These are phyloP conservation scores for Lathamus discolor DNA, from an alignment of 2,113 vertebrate species.

Conservation along the genomic window DNA sequence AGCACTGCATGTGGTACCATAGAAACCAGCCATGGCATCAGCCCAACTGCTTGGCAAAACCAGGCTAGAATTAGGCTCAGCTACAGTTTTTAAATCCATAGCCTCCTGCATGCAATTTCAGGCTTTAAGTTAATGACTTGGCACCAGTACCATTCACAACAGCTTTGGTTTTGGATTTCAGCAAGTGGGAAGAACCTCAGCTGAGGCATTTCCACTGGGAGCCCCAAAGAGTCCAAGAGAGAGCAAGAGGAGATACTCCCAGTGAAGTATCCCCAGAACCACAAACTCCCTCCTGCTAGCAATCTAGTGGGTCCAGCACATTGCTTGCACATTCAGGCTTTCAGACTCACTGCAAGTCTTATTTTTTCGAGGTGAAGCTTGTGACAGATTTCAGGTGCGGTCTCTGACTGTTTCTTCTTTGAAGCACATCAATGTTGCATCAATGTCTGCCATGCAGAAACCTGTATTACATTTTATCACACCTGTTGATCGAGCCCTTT, in stretches of 20 bases:
- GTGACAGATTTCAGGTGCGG: background rate
- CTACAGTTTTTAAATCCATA: background rate
- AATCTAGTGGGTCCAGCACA: background rate
- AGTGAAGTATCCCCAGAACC: background rate
- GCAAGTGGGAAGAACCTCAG: background rate
- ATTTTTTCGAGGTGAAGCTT: background rate
- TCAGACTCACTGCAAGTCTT: background rate
- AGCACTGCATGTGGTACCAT: background rate
- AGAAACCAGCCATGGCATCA: background rate
- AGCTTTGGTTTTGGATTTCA: background rate
- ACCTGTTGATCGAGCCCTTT: background rate
- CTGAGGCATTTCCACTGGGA: background rate
- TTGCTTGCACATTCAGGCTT: fast-evolving
- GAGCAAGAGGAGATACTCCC: background rate
- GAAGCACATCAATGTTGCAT: background rate
- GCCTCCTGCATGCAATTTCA: background rate
- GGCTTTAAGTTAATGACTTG: background rate
- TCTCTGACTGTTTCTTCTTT: background rate
- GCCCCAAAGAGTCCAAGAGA: too few relatives aligned
- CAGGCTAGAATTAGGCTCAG: background rate
- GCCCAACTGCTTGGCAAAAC: background rate
- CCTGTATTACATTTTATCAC: background rate
- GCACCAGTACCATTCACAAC: background rate
- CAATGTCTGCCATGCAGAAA: background rate
- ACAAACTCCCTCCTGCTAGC: background rate